Conservation (phyloP, 2,797 vertebrate species). For the Caiman crocodilus region DNA sequence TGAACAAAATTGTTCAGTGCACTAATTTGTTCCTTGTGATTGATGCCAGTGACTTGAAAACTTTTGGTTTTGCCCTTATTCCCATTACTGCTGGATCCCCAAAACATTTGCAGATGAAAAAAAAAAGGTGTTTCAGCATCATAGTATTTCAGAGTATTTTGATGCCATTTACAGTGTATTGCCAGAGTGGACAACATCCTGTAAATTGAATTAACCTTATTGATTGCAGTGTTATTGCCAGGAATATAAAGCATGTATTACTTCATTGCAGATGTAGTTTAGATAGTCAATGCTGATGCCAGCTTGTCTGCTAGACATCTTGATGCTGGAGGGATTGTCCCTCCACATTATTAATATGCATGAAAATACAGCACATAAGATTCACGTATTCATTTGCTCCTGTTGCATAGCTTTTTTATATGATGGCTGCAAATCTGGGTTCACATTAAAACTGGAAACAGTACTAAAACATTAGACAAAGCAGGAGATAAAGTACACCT, state of each 20-base stretch:
- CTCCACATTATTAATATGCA: slow-evolving; percentile 39
- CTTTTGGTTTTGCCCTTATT: not conserved
- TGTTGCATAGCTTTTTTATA: not conserved
- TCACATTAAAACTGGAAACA: not conserved
- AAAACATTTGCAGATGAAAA: slow-evolving; percentile 30
- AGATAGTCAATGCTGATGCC: slow-evolving; percentile 60
- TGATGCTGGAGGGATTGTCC: slow-evolving; percentile 20
- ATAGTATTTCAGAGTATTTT: not conserved
- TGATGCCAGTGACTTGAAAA: not conserved
- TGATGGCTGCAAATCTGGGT: not conserved
- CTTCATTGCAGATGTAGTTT: slow-evolving; percentile 48
- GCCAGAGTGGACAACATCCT: slow-evolving; percentile 11
- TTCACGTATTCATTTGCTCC: not conserved
- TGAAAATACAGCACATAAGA: not conserved
- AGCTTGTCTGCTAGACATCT: slow-evolving; percentile 45
- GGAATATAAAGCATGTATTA: slow-evolving; percentile 53
- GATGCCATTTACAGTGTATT: slow-evolving; percentile 35
- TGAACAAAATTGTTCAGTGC: not conserved
- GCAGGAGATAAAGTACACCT: not conserved
- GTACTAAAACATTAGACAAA: not conserved
- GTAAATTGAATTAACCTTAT: slow-evolving; percentile 62
- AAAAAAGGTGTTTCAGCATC: not conserved
- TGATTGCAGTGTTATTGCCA: slow-evolving; percentile 63
- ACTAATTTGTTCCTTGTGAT: not conserved
- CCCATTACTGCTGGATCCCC: not conserved